Evolutionary conservation across 2,113 vertebrate species (phyloP).

Genomic region (Tragelaphus scriptus): DNA sequence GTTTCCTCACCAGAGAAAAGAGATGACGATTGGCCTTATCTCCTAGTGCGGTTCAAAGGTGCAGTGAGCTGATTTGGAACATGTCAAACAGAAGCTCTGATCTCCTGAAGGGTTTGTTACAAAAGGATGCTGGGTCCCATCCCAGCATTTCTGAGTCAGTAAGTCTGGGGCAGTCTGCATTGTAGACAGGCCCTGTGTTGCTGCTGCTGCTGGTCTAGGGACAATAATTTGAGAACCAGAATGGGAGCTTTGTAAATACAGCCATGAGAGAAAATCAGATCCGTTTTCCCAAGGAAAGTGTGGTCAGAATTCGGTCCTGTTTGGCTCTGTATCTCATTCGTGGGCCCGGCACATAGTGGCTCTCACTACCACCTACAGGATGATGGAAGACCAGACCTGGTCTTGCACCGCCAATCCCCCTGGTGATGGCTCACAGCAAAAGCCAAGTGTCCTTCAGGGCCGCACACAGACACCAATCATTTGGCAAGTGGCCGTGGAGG

Average conservation of each 20-base stretch:
- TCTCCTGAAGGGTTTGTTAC: background rate
- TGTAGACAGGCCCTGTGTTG: background rate
- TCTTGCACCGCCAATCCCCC: background rate
- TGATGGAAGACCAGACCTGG: background rate
- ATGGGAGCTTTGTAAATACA: background rate
- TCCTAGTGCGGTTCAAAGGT: background rate
- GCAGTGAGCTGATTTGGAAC: background rate
- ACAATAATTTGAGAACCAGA: background rate
- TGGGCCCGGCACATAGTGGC: background rate
- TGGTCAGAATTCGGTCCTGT: background rate
- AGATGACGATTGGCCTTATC: background rate
- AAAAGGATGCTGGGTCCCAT: background rate
- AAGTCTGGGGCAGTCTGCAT: background rate
- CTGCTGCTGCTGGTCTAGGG: background rate
- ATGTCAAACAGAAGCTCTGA: background rate
- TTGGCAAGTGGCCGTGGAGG: conserved; percentile 77
- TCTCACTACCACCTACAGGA: background rate
- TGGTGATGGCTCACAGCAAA: conserved; percentile 74
- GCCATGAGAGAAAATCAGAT: background rate
- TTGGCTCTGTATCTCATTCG: background rate
- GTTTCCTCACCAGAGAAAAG: background rate
- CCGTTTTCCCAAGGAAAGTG: background rate
- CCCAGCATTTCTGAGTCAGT: background rate
- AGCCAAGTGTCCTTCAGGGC: conserved; percentile 74
- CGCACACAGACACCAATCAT: conserved; percentile 60